Evolutionary conservation across 2,888 invertebrate species (phyloP).

Genomic region (Cephus pygmeus): DNA sequence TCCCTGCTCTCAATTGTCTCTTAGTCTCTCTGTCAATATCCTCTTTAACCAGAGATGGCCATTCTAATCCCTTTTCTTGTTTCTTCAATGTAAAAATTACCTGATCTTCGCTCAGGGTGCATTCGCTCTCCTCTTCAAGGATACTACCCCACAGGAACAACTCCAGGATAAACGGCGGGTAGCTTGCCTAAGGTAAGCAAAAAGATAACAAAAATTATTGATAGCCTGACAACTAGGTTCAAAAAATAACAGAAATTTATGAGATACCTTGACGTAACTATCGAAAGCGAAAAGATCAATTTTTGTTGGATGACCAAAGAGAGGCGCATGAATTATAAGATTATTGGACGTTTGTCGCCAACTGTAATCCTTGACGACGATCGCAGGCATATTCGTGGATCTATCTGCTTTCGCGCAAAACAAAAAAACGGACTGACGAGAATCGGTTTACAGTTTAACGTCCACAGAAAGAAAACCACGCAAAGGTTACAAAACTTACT

Average conservation of each 20-base stretch:
- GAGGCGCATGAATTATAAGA: constrained; percentile 75
- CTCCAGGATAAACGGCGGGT: constrained; percentile 81
- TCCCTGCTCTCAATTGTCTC: constrained; percentile 69
- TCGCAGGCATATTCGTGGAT: constrained; percentile 71
- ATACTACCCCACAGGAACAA: constrained; percentile 75
- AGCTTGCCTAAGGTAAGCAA: constrained; percentile 69
- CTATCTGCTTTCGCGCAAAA: not conserved
- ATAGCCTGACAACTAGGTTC: not conserved
- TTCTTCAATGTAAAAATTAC: constrained; percentile 78
- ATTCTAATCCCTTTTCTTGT: constrained; percentile 65
- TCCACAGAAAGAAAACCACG: not conserved
- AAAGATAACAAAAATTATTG: constrained; percentile 9
- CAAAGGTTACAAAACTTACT: no score
- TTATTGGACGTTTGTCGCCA: constrained; percentile 79
- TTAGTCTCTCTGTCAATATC: constrained; percentile 71
- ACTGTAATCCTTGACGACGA: constrained; percentile 78
- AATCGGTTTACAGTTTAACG: not conserved
- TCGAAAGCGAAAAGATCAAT: constrained; percentile 78
- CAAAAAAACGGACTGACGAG: not conserved
- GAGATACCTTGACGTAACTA: constrained; percentile 74
- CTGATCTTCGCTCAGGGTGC: constrained; percentile 72
- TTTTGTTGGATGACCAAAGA: constrained; percentile 74
- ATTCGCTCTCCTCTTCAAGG: constrained; percentile 73
- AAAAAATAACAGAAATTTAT: not conserved
- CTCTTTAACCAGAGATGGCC: constrained; percentile 71